These are phyloP conservation scores for Hozukius guyotensis DNA, from an alignment of 2,797 vertebrate genomes.

Conservation along the genomic window DNA sequence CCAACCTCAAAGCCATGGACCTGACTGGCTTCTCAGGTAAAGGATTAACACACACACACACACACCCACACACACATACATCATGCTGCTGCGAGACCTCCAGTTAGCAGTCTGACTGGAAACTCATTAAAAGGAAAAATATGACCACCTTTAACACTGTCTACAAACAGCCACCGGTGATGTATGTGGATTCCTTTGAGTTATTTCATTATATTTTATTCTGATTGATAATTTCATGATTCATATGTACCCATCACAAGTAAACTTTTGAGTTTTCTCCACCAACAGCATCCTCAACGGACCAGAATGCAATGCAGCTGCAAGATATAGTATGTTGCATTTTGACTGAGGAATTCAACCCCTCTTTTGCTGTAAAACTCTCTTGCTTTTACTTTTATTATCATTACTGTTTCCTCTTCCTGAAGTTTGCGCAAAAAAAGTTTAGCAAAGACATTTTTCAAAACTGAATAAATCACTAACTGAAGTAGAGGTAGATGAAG, in stretches of 20 bases:
- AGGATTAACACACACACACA: conserved; percentile 8
- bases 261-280: not conserved
- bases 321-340: not conserved
- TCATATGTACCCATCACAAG: not conserved
- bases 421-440: not conserved
- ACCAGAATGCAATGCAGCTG: not conserved
- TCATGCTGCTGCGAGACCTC: not conserved
- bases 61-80: not conserved
- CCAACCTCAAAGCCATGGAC: conserved; percentile 97
- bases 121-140: conserved; percentile 22
- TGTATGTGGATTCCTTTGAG: not conserved
- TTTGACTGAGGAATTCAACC: not conserved
- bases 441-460: not conserved
- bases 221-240: not conserved
- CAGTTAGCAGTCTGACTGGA: not conserved
- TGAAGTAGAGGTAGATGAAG: not conserved
- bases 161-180: conserved; percentile 1
- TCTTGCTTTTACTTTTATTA: not conserved
- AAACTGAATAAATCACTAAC: conserved; percentile 2
- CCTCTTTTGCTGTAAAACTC: not conserved
- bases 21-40: conserved; percentile 94
- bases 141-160: conserved; percentile 8
- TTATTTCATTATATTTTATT: not conserved
- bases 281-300: not conserved
- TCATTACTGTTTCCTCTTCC: not conserved